Evolutionary conservation across 2,113 vertebrate genomes (phyloP).

Genomic region (Coregonus clupeaformis): DNA sequence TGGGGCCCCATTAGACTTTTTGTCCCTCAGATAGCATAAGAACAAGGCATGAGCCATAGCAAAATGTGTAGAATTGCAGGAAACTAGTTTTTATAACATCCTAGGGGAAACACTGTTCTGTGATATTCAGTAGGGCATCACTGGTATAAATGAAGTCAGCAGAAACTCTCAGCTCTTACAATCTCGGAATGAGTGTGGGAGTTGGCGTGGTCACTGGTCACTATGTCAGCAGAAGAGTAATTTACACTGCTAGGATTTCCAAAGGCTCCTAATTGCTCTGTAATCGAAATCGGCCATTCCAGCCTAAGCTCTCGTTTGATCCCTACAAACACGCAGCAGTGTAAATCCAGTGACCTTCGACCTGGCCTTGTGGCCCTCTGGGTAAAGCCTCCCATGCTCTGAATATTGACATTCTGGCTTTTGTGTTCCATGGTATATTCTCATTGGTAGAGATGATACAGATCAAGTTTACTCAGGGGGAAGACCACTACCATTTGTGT

Average conservation of each 20-base stretch:
- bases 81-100: no score
- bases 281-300: conserved; percentile 19
- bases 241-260: conserved; percentile 6
- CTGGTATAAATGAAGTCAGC: no score
- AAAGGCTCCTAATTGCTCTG: conserved; percentile 21
- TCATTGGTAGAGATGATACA: conserved; percentile 14
- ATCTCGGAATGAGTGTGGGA: no score
- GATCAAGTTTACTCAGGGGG: neutral
- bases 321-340: conserved; percentile 3
- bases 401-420: conserved; percentile 13
- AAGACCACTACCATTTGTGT: neutral
- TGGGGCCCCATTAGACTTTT: no score
- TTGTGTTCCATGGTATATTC: neutral
- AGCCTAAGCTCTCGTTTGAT: conserved; percentile 13
- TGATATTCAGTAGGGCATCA: no score
- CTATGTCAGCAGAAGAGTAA: no score
- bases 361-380: conserved; percentile 30
- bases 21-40: no score
- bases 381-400: conserved; percentile 14
- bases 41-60: no score
- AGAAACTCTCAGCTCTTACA: no score
- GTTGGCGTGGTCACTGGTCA: no score
- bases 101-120: no score
- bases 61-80: no score
- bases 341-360: conserved; percentile 14